Percentiles rank a stretch among this genome's conserved stretches.
These are phyloP conservation scores for Pogonognathellus flavescens DNA, from an alignment of 1,140 invertebrate species.

Conservation along the genomic window DNA sequence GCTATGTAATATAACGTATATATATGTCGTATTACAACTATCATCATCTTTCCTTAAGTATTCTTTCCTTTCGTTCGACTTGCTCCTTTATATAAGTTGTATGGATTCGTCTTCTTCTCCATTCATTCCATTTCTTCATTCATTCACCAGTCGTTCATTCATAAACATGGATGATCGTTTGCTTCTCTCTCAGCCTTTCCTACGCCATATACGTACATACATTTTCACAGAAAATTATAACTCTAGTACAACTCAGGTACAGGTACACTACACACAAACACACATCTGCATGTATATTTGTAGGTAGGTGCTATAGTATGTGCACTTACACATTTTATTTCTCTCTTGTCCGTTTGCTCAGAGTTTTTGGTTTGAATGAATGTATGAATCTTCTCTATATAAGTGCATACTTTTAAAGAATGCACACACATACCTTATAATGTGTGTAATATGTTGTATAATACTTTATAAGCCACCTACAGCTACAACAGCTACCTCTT, in stretches of 20 bases:
- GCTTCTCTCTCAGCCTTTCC: not conserved
- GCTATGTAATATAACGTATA: not conserved
- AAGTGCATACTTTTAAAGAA: no score
- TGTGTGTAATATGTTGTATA: no score
- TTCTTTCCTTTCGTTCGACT: conserved; percentile 44
- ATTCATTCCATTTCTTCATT: conserved; percentile 41
- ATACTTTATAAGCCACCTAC: no score
- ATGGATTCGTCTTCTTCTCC: conserved; percentile 18
- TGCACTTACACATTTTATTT: no score
- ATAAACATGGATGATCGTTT: conserved; percentile 20
- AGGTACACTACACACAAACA: no score
- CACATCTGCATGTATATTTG: no score
- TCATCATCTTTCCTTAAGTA: conserved; percentile 11
- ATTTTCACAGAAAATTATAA: conserved; percentile 2
- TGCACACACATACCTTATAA: no score
- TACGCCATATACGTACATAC: not conserved
- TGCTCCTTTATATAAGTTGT: conserved; percentile 35
- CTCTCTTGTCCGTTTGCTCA: no score
- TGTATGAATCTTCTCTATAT: no score
- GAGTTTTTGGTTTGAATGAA: no score
- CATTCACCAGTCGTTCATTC: conserved; percentile 30
- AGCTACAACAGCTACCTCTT: not conserved
- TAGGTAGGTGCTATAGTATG: no score
- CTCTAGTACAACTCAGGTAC: no score
- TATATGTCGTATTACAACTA: not conserved